phyloP scores from a whole-genome alignment of 2,888 invertebrate species.

The Pyrochroa serraticornis region DNA sequence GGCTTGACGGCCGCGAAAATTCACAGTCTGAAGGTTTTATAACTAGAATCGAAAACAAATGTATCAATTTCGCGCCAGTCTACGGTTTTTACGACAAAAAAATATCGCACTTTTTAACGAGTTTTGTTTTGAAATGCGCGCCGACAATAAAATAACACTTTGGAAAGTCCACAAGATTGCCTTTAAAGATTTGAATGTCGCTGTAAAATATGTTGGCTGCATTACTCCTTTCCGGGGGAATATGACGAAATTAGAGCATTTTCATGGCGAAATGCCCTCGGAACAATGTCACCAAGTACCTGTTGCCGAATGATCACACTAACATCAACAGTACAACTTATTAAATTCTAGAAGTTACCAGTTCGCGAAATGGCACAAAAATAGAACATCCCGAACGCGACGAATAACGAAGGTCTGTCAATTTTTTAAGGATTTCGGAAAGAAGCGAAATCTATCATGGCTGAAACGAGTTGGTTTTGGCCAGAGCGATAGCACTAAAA shows the following conservation, averaged over 20 bases:
- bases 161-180: slow-evolving; percentile 15
- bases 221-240: not conserved
- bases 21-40: slow-evolving; percentile 52
- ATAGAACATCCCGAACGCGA: too few species aligned
- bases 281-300: too few species aligned
- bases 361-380: too few species aligned
- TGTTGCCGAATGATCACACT: too few species aligned
- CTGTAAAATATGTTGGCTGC: slow-evolving; percentile 18
- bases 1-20: slow-evolving; percentile 51
- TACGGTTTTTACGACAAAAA: slow-evolving; percentile 34
- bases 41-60: slow-evolving; percentile 49
- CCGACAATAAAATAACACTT: slow-evolving; percentile 27
- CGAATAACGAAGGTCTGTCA: too few species aligned
- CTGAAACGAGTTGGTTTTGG: too few species aligned
- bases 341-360: too few species aligned
- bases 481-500: too few species aligned
- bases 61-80: slow-evolving; percentile 49
- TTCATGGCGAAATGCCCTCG: not conserved
- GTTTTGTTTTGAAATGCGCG: slow-evolving; percentile 36
- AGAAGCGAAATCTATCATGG: too few species aligned
- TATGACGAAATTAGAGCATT: slow-evolving; percentile 1
- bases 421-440: too few species aligned
- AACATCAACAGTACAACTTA: too few species aligned
- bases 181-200: slow-evolving; percentile 22
- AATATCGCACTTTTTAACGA: slow-evolving; percentile 43